These are phyloP conservation scores for Nothobranchius furzeri DNA, from an alignment of 2,113 vertebrate genomes.

Conservation along the genomic window DNA sequence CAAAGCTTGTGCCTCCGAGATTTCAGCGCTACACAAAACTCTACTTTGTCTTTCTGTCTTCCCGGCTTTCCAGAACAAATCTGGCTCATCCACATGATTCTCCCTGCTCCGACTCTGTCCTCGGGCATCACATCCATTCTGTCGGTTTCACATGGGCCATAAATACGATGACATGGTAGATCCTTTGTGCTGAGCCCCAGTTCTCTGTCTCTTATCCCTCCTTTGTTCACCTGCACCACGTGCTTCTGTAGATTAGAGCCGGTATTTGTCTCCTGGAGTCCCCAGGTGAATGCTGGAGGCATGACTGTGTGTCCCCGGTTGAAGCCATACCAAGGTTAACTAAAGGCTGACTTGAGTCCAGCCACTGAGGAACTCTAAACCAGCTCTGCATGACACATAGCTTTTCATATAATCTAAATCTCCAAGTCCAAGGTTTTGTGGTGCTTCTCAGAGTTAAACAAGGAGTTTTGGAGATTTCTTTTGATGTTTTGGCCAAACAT, in stretches of 20 bases:
- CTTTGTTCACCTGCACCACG: constrained; percentile 59
- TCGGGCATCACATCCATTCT: constrained; percentile 32
- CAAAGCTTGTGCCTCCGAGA: constrained; percentile 22
- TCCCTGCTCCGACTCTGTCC: constrained; percentile 37
- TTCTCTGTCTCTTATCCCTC: constrained; percentile 23
- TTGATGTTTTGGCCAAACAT: constrained; percentile 34
- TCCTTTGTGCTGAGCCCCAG: constrained; percentile 30
- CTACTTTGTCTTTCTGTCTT: constrained; percentile 3
- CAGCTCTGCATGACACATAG: constrained; percentile 32
- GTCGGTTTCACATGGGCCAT: constrained; percentile 34
- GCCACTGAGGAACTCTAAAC: constrained; percentile 49
- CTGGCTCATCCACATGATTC: constrained; percentile 21
- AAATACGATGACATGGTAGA: constrained; percentile 51
- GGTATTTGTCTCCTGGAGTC: constrained; percentile 42
- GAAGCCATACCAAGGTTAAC: constrained; percentile 41
- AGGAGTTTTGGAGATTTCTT: constrained; percentile 31
- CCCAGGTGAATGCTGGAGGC: constrained; percentile 43
- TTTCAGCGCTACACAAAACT: constrained; percentile 22
- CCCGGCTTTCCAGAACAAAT: constrained; percentile 32
- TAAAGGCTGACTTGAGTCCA: constrained; percentile 33
- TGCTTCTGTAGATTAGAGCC: constrained; percentile 60
- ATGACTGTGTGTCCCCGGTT: constrained; percentile 23
- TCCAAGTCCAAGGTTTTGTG: constrained; percentile 49
- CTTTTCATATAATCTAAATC: constrained; percentile 47
- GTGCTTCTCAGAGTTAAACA: constrained; percentile 38